Evolutionary conservation across 2,888 invertebrate species (phyloP).

Genomic region (Nemoura dubitans): DNA sequence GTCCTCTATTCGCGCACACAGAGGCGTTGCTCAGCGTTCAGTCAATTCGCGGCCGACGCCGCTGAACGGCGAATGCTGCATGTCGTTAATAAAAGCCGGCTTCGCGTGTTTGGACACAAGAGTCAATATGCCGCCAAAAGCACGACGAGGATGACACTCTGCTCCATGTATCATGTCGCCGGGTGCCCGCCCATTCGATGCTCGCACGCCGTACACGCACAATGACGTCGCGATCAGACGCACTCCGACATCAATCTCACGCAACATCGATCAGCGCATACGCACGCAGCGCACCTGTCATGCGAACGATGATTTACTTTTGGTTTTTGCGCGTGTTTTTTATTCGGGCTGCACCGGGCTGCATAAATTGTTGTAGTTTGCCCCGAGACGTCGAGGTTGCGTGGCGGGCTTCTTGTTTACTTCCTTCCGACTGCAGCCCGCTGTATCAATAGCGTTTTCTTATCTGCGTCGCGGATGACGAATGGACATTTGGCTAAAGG

Average conservation of each 20-base stretch:
- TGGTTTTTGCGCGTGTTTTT: neutral
- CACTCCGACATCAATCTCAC: neutral
- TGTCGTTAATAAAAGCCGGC: neutral
- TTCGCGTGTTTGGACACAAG: neutral
- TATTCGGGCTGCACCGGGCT: neutral
- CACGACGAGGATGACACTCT: neutral
- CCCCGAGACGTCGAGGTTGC: no score
- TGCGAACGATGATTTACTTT: neutral
- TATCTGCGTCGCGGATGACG: no score
- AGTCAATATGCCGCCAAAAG: neutral
- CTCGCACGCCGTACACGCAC: neutral
- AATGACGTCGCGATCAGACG: slow-evolving; percentile 4
- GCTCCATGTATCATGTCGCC: neutral
- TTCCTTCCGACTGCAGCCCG: no score
- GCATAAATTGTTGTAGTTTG: neutral
- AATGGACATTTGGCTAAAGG: no score
- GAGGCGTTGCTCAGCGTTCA: no score
- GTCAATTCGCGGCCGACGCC: neutral
- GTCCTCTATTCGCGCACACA: neutral
- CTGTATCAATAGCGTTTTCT: no score
- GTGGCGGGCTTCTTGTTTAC: no score
- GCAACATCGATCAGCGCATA: neutral
- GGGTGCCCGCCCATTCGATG: neutral
- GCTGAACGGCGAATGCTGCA: neutral
- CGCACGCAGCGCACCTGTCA: neutral